Evolutionary conservation across 2,113 vertebrate species (phyloP).

Genomic region (Coturnix japonica): DNA sequence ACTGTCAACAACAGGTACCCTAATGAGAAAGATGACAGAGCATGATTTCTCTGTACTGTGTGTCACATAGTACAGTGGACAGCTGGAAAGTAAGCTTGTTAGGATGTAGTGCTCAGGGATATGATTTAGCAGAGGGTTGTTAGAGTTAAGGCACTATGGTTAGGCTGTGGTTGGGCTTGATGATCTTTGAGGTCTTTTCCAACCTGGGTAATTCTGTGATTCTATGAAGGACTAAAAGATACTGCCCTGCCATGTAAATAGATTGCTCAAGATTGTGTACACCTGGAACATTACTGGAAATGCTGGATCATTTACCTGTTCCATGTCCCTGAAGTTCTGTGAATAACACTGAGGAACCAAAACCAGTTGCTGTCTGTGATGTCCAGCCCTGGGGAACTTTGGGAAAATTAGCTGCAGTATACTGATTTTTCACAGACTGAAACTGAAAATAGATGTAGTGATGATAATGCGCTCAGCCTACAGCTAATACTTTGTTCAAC

Average conservation of each 20-base stretch:
- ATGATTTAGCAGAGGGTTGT: no score
- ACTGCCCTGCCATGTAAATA: neutral
- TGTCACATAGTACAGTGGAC: neutral
- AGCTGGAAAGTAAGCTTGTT: neutral
- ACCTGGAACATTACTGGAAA: neutral
- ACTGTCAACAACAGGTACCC: neutral
- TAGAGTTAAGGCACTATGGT: no score
- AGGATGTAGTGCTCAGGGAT: no score
- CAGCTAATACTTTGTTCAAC: neutral
- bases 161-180: no score
- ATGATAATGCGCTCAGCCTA: neutral
- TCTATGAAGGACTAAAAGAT: neutral
- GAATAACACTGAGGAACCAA: neutral
- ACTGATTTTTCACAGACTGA: neutral
- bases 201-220: no score
- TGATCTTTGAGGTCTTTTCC: no score
- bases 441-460: neutral
- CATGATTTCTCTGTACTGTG: neutral
- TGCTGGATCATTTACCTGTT: neutral
- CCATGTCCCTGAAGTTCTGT: neutral
- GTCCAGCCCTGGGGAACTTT: neutral
- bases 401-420: neutral
- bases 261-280: neutral
- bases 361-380: neutral
- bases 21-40: accelerated